Conservation (phyloP, 2,797 vertebrate genomes). For the Danio choprae region DNA sequence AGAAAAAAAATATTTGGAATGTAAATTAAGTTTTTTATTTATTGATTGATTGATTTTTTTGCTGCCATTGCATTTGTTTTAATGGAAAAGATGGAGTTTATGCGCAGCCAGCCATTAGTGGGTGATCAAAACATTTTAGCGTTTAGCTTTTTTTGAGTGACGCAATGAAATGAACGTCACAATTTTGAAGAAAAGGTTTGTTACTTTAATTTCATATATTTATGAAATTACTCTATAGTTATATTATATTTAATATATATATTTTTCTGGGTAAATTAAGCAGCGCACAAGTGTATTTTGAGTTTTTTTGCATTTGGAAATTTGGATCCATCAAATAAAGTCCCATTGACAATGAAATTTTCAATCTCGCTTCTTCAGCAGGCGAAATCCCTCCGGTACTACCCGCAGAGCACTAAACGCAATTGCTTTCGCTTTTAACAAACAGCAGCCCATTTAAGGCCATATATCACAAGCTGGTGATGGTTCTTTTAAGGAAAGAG, state of each 20-base stretch:
- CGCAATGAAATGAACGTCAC: not conserved
- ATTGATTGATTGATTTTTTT: too few species aligned
- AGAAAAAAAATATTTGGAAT: too few species aligned
- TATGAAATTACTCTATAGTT: too few species aligned
- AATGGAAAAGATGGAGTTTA: too few species aligned
- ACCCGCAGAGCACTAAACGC: slow-evolving; percentile 11
- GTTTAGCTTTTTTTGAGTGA: not conserved
- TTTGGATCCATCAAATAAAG: not conserved
- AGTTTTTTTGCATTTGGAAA: not conserved
- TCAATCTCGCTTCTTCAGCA: not conserved
- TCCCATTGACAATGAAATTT: not conserved
- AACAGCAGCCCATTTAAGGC: not conserved
- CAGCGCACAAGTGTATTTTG: not conserved
- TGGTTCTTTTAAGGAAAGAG: slow-evolving; percentile 4
- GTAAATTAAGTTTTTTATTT: too few species aligned
- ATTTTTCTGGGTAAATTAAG: not conserved
- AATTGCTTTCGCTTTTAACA: slow-evolving; percentile 3
- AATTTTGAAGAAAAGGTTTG: not conserved
- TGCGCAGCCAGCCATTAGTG: too few species aligned
- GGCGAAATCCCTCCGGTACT: not conserved
- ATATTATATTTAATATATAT: too few species aligned
- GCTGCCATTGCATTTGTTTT: too few species aligned
- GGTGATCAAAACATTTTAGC: too few species aligned
- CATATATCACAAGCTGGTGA: slow-evolving; percentile 6
- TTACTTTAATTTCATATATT: not conserved